phyloP scores from a whole-genome alignment of 2,888 invertebrate genomes.

The Sphecodes monilicornis region DNA sequence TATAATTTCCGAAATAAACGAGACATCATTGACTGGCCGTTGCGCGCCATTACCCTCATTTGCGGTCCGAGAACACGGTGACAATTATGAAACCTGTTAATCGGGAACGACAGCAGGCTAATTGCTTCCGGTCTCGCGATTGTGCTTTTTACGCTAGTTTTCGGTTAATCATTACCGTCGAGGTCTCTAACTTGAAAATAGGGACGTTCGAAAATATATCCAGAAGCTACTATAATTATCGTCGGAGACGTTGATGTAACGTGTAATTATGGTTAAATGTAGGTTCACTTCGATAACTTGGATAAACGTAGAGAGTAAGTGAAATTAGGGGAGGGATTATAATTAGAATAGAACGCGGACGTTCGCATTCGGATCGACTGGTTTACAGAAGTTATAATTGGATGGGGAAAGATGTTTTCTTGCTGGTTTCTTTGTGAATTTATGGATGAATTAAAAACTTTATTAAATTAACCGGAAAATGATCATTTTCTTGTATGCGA shows the following conservation, averaged over 20 bases:
- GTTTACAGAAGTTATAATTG: neutral
- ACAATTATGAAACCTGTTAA: conserved; percentile 1
- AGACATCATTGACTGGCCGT: neutral
- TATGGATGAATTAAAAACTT: neutral
- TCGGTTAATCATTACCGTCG: neutral
- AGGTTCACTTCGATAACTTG: neutral
- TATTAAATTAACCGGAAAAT: neutral
- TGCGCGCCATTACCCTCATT: neutral
- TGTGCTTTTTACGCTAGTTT: neutral
- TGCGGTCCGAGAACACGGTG: neutral
- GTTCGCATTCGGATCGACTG: neutral
- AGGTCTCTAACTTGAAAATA: neutral
- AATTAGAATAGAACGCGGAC: neutral
- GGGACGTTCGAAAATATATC: neutral
- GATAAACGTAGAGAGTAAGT: neutral
- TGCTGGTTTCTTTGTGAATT: neutral
- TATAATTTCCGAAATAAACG: conserved; percentile 5
- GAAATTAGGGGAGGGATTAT: neutral
- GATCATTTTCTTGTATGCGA: neutral
- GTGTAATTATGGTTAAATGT: neutral
- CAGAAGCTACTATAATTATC: neutral
- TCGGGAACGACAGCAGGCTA: neutral
- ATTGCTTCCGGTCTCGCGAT: neutral
- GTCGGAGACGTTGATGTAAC: neutral
- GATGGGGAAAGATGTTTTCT: neutral